Evolutionary conservation across 2,888 invertebrate species (phyloP), one percentile per base, ranked within the genome.

Genomic region (Chrysolina oricalcia): DNA sequence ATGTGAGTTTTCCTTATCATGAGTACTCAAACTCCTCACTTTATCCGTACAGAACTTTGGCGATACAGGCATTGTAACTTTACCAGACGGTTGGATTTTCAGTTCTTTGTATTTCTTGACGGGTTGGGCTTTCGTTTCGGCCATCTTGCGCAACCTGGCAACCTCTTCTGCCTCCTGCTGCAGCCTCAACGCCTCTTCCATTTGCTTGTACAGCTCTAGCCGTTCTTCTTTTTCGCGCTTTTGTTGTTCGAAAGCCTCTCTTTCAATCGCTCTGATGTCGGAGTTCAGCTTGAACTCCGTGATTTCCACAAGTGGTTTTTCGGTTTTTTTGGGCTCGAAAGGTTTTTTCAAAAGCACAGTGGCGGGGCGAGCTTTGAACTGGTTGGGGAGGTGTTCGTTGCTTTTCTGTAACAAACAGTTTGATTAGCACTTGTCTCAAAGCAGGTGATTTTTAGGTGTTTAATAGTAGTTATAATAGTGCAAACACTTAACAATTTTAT

Each of bases 111-210:
- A 89, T 11, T 87, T 87, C 17, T 91, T 91, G 67, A 92, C 90
- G 1, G 94, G 93, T 80, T 91, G 91, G 0, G 94, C 92, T 86
- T 92, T 93, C 77, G 91, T 90, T 63, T 93, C 91, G 15, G 91
- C 84, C 82, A 91, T 90, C 64, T 91, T 90, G 46, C 93, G 89
- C n/a, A 93, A 71, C 76, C 89, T 88, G 0, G 89, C 88, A 41
- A 89, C 88, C 73, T 91, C 90, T 80, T 88, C 90, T 77, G 92
- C 90, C 77, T 88, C 89, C 76, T 87, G 88, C 64, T 90, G 89
- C 69, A 86, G 68, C 19, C 23, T 70, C n/a, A 62, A n/a, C 48
- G 66, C 64, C 41, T 80, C 80, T 40, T 74, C 77, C n/a, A 67
- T 19, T 43, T 78, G 73, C 66, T 72, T 77, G 8, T 65, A 21